These are phyloP conservation scores for Myotis yumanensis DNA, from an alignment of 2,113 vertebrate genomes.

Conservation along the genomic window DNA sequence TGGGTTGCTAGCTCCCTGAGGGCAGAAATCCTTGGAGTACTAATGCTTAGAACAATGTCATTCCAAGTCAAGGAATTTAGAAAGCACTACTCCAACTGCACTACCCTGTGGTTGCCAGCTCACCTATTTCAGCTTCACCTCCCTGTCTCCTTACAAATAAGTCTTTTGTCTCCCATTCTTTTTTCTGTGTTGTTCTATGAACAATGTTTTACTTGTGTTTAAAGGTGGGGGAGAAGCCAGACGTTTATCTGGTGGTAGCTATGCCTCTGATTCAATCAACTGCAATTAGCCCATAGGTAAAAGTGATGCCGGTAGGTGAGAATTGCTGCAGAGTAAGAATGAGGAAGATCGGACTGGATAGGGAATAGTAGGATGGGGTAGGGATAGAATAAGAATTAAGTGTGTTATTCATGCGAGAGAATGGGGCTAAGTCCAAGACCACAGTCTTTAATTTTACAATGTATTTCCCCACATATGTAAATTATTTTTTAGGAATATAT, in stretches of 20 bases:
- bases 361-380: background rate
- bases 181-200: background rate
- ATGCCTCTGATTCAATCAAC: background rate
- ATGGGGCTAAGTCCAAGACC: background rate
- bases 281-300: background rate
- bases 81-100: background rate
- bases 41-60: background rate
- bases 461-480: background rate
- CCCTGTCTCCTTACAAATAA: background rate
- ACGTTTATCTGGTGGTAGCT: background rate
- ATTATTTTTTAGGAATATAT: background rate
- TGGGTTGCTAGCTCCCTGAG: background rate
- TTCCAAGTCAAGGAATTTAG: background rate
- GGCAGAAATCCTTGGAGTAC: background rate
- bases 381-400: background rate
- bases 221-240: background rate
- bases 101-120: background rate
- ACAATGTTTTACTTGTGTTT: background rate
- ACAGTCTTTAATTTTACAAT: background rate
- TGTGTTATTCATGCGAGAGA: background rate
- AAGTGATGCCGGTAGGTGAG: background rate
- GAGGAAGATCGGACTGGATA: background rate
- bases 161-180: background rate
- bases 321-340: background rate
- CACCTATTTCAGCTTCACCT: background rate